phyloP scores from a whole-genome alignment of 2,113 vertebrate species.

The Eulemur macaco region DNA sequence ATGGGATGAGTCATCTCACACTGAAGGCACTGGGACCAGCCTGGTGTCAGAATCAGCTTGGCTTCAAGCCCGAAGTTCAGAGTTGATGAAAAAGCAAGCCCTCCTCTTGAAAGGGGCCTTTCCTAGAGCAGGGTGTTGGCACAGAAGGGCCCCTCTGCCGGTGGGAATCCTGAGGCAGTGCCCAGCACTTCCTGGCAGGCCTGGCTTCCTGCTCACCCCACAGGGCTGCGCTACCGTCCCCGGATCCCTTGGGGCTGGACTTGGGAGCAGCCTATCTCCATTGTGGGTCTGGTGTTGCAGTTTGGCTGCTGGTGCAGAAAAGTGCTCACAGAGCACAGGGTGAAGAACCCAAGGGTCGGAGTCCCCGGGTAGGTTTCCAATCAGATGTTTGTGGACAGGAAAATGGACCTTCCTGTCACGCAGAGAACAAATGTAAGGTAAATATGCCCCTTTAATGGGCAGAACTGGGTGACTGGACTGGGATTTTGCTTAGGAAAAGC shows the following conservation, averaged over 20 bases:
- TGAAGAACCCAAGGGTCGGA: background rate
- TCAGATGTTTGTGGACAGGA: background rate
- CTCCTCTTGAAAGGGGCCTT: background rate
- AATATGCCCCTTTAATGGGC: background rate
- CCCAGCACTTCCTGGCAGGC: background rate
- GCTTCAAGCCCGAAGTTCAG: background rate
- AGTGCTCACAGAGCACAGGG: background rate
- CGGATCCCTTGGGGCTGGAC: background rate
- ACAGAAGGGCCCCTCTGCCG: background rate
- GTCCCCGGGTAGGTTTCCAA: background rate
- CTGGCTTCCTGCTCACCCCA: background rate
- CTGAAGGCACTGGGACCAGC: background rate
- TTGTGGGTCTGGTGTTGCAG: background rate
- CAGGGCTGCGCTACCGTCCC: background rate
- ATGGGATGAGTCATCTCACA: slow-evolving; percentile 49
- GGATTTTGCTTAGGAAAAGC: background rate
- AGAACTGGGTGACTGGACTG: background rate
- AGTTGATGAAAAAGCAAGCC: background rate
- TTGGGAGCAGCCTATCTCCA: background rate
- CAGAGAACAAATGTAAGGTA: background rate
- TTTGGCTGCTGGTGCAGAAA: background rate
- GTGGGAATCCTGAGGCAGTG: background rate
- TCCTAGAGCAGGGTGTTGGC: background rate
- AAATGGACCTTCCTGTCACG: background rate
- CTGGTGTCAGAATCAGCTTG: background rate